Conservation (phyloP, 2,113 vertebrate species). For the Megaceryle maxima region DNA sequence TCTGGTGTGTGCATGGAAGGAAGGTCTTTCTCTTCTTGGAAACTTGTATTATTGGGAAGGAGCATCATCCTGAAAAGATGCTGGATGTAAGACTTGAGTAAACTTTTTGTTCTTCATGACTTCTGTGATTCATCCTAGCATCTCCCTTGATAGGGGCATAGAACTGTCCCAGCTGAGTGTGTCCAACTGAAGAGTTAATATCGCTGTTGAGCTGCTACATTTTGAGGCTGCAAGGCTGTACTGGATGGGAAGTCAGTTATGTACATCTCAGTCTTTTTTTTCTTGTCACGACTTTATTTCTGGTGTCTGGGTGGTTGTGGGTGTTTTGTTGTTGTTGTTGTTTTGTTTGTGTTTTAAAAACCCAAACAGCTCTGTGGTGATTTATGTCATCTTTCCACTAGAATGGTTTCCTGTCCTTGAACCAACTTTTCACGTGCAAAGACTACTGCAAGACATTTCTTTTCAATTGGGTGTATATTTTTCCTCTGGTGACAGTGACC, state of each 20-base stretch:
- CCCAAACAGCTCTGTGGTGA: neutral
- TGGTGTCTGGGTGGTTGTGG: too few relatives aligned
- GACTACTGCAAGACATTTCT: neutral
- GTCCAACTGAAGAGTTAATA: neutral
- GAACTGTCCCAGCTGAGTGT: neutral
- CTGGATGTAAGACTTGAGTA: neutral
- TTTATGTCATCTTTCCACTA: conserved; percentile 15
- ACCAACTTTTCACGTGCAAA: neutral
- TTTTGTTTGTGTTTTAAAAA: neutral
- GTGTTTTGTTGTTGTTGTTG: too few relatives aligned
- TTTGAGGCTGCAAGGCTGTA: neutral
- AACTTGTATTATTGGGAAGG: neutral
- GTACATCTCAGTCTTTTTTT: neutral
- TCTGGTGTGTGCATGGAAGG: neutral
- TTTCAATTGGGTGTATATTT: neutral
- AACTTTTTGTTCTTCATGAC: neutral
- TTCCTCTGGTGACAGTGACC: conserved; percentile 8
- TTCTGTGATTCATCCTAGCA: neutral
- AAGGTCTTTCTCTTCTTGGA: neutral
- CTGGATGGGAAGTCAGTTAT: neutral
- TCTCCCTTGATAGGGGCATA: neutral
- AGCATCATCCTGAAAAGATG: neutral
- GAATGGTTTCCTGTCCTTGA: conserved; percentile 38
- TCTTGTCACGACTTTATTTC: neutral
- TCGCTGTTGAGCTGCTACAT: neutral